Conservation (phyloP, 1,140 invertebrate species). For the Lucilia sericata region DNA sequence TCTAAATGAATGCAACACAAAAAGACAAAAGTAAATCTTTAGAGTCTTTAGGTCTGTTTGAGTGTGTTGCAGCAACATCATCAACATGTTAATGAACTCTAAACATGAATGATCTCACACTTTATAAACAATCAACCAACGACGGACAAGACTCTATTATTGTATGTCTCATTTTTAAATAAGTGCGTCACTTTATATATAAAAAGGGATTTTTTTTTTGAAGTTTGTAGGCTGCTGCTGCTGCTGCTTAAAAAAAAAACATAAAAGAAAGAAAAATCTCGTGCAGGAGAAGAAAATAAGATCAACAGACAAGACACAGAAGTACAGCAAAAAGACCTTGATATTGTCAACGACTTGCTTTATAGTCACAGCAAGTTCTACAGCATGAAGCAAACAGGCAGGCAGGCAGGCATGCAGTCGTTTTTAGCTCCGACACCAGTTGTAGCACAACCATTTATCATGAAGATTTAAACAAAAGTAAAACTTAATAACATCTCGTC, state of each 20-base stretch:
- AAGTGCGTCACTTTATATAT: neutral
- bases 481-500: constrained; percentile 13
- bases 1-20: neutral
- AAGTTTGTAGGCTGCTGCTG: neutral
- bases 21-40: neutral
- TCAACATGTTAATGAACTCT: constrained; percentile 6
- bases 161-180: neutral
- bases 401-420: neutral
- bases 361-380: neutral
- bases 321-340: constrained; percentile 18
- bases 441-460: neutral
- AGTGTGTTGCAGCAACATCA: neutral
- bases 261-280: too few relatives aligned
- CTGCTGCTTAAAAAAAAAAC: too few relatives aligned
- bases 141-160: neutral
- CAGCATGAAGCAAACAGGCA: too few relatives aligned
- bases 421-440: neutral
- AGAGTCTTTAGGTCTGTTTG: neutral
- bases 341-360: constrained; percentile 41
- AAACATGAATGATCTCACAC: constrained; percentile 26
- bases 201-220: neutral
- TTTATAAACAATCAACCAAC: neutral
- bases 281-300: too few relatives aligned
- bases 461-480: neutral
- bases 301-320: neutral